These are phyloP conservation scores for Taeniopygia guttata DNA, from an alignment of 2,797 vertebrate genomes.

Conservation along the genomic window DNA sequence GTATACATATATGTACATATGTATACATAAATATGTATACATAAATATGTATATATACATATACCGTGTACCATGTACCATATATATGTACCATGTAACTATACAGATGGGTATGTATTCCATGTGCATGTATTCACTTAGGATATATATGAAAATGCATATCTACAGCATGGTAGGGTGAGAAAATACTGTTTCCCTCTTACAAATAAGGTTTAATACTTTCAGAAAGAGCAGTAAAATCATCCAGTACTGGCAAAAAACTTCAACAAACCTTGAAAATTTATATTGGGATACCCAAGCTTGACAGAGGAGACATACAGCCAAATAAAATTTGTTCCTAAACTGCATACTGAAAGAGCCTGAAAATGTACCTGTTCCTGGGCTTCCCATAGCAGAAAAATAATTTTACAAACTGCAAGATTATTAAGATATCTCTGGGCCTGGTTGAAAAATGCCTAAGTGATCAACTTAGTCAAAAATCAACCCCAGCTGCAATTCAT, in stretches of 20 bases:
- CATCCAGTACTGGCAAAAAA: neutral
- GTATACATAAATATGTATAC: too few species aligned
- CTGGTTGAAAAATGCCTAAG: neutral
- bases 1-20: too few species aligned
- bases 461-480: neutral
- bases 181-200: neutral
- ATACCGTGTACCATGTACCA: too few species aligned
- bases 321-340: neutral
- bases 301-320: neutral
- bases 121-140: rapidly evolving
- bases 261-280: neutral
- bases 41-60: too few species aligned
- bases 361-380: neutral
- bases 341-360: neutral
- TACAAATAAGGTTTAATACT: neutral
- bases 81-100: rapidly evolving
- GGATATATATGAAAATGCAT: neutral
- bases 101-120: too few species aligned
- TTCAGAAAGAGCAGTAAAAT: neutral
- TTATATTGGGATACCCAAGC: neutral
- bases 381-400: neutral
- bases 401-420: neutral
- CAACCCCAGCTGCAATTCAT: neutral
- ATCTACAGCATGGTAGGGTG: neutral
- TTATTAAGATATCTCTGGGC: neutral